Percentiles rank a stretch among this genome's conserved stretches.
These are phyloP conservation scores for Allobates femoralis DNA, from an alignment of 2,797 vertebrate genomes.

Conservation along the genomic window DNA sequence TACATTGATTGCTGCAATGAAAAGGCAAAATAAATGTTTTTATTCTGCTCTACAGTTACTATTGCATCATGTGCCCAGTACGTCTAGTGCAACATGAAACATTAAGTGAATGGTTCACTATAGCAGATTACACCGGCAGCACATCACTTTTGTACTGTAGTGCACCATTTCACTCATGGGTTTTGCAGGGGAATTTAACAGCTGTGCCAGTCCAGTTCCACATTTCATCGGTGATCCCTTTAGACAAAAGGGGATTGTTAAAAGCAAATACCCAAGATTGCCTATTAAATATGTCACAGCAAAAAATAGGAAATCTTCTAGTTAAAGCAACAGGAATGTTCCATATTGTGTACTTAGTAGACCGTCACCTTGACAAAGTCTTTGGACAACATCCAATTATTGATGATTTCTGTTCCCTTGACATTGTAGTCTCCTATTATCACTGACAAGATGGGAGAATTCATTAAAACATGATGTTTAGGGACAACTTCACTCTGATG, in stretches of 20 bases:
- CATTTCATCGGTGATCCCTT: too few relatives aligned
- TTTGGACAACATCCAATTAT: background rate
- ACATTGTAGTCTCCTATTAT: background rate
- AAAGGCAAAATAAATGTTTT: too few relatives aligned
- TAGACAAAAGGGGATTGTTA: background rate
- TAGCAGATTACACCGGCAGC: too few relatives aligned
- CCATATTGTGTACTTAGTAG: background rate
- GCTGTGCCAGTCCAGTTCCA: too few relatives aligned
- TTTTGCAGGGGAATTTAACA: too few relatives aligned
- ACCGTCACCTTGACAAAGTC: conserved; percentile 8
- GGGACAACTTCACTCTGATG: background rate
- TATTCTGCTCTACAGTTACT: too few relatives aligned
- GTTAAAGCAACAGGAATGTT: background rate
- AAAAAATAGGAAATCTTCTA: background rate
- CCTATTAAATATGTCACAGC: background rate
- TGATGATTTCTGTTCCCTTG: conserved; percentile 12
- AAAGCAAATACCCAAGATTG: background rate
- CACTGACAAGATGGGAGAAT: background rate
- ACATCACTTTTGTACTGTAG: too few relatives aligned
- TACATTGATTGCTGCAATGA: too few relatives aligned
- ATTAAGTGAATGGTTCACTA: too few relatives aligned
- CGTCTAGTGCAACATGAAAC: too few relatives aligned
- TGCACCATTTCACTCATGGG: too few relatives aligned
- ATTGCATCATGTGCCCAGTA: too few relatives aligned
- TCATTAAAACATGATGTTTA: background rate